phyloP scores from a whole-genome alignment of 2,113 vertebrate species.

The Archilochus colubris region DNA sequence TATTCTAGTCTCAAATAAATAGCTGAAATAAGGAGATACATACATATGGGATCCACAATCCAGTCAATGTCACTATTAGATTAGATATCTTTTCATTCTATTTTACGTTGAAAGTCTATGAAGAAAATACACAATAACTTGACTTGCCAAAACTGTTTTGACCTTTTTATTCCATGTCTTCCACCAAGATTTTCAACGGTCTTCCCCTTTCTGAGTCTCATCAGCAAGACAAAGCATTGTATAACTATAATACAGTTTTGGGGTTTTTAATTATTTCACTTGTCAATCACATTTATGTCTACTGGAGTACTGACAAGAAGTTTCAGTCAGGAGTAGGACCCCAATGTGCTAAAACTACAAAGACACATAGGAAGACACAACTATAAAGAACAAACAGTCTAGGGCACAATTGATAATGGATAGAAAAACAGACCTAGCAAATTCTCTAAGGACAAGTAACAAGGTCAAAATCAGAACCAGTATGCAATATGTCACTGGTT shows the following conservation, averaged over 20 bases:
- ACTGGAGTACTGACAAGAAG: background rate
- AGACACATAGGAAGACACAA: background rate
- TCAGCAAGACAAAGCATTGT: background rate
- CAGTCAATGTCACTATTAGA: background rate
- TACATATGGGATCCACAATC: background rate
- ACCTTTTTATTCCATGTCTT: background rate
- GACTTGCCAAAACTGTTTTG: background rate
- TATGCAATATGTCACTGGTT: background rate
- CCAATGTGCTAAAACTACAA: background rate
- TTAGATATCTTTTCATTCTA: background rate
- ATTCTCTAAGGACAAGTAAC: background rate
- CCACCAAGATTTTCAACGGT: background rate
- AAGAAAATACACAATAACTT: background rate
- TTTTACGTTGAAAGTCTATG: background rate
- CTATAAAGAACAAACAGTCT: background rate
- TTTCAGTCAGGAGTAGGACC: background rate
- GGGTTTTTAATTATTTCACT: background rate
- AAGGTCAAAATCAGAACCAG: background rate
- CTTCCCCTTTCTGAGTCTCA: background rate
- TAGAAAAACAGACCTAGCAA: background rate
- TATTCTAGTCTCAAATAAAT: background rate
- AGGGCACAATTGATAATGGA: background rate
- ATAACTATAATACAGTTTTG: background rate
- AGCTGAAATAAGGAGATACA: background rate
- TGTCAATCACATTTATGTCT: background rate